Percentiles rank a stretch among this genome's conserved stretches.
Conservation (phyloP, 2,797 vertebrate genomes). For the Enteromius radiatus region DNA sequence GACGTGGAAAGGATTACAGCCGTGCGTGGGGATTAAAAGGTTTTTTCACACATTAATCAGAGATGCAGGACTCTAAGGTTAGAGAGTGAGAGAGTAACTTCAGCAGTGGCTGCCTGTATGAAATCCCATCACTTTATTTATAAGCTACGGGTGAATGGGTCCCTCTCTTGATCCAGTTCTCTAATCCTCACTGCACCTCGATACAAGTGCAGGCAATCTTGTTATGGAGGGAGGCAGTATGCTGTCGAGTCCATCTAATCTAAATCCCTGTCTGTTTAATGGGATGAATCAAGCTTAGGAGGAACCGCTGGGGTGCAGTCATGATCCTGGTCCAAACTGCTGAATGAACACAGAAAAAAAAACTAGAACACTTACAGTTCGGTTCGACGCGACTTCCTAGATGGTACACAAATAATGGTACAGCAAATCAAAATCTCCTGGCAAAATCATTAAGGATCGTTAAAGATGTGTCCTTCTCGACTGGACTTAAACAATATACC, state of each 20-base stretch:
- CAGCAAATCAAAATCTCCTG: not conserved
- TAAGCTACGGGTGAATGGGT: constrained; percentile 10
- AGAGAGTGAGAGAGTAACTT: constrained; percentile 30
- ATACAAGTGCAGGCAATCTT: constrained; percentile 28
- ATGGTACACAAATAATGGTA: not conserved
- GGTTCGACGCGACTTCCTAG: not conserved
- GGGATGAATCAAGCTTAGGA: constrained; percentile 44
- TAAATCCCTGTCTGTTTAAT: constrained; percentile 48
- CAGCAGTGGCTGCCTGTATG: constrained; percentile 9
- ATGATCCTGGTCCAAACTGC: constrained; percentile 4
- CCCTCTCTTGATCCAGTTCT: constrained; percentile 12
- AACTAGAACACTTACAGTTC: constrained; percentile 7
- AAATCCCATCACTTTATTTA: constrained; percentile 46
- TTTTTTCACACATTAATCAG: constrained; percentile 42
- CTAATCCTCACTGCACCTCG: constrained; percentile 30
- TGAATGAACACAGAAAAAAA: constrained; percentile 6
- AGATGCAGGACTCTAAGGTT: constrained; percentile 30
- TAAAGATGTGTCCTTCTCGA: not conserved
- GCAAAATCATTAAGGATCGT: constrained; percentile 1
- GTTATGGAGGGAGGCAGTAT: constrained; percentile 36
- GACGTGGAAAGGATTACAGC: constrained; percentile 28
- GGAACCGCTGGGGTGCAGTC: constrained; percentile 21
- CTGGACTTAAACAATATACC: not conserved
- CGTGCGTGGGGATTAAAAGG: constrained; percentile 20
- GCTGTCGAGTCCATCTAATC: constrained; percentile 41